A percentile compares a stretch with the other conserved stretches of the same genome.
phyloP scores from a whole-genome alignment of 2,113 vertebrate species.

The Brachirus orientalis region DNA sequence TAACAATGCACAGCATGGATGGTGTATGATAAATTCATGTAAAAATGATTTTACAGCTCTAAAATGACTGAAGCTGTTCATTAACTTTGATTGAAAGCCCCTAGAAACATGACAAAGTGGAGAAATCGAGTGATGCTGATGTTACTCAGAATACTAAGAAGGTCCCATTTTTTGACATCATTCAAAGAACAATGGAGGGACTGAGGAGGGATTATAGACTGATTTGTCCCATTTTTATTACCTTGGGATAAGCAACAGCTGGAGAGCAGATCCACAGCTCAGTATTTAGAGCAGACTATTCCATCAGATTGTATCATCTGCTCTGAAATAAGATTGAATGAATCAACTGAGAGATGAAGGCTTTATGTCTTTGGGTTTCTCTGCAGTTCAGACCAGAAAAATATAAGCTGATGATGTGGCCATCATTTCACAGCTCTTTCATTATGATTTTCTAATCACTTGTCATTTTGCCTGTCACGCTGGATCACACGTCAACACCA shows the following conservation, averaged over 20 bases:
- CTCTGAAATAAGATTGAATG: conserved; percentile 76
- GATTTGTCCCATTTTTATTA: conserved; percentile 83
- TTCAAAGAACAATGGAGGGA: conserved; percentile 77
- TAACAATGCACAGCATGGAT: background rate
- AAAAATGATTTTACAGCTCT: conserved; percentile 3
- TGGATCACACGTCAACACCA: background rate
- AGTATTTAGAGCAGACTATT: conserved; percentile 78
- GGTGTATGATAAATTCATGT: background rate
- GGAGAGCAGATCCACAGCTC: conserved; percentile 75
- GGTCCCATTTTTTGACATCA: conserved; percentile 66
- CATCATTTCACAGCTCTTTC: conserved; percentile 53
- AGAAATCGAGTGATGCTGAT: conserved; percentile 53
- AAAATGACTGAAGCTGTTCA: conserved; percentile 8
- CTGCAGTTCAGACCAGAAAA: conserved; percentile 44
- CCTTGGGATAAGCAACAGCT: conserved; percentile 83
- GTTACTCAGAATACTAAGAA: conserved; percentile 59
- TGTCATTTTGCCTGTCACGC: background rate
- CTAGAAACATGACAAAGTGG: conserved; percentile 27
- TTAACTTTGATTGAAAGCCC: conserved; percentile 1
- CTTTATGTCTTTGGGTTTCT: conserved; percentile 53
- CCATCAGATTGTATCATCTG: conserved; percentile 75
- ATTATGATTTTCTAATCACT: conserved; percentile 52
- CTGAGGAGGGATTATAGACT: conserved; percentile 78
- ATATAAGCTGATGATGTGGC: conserved; percentile 52
- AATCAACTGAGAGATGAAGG: conserved; percentile 65